Percentiles rank a stretch among this genome's conserved stretches.
Conservation (phyloP, 2,113 vertebrate genomes). For the Rhagologus leucostigma region DNA sequence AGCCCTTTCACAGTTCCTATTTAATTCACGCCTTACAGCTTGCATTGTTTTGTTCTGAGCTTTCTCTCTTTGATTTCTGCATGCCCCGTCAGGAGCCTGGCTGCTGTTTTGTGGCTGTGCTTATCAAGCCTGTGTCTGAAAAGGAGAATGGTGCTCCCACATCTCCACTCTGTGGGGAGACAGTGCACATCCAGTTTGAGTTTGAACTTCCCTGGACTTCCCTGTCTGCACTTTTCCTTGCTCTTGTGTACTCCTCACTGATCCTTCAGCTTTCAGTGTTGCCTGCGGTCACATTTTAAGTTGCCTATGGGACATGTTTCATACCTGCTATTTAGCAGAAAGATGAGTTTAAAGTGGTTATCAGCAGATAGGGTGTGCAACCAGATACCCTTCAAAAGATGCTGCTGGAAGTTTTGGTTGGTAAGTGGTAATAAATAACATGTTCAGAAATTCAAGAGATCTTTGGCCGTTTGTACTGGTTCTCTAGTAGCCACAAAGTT, state of each 20-base stretch:
- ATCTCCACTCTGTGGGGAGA: not conserved
- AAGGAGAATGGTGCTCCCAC: not conserved
- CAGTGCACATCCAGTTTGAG: not conserved
- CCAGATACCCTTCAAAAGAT: not conserved
- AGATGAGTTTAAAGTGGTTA: not conserved
- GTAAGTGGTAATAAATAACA: not conserved
- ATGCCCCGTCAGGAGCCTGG: not conserved
- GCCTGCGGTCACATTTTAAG: not conserved
- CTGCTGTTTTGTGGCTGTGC: not conserved
- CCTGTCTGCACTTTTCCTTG: not conserved
- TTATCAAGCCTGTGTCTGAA: not conserved
- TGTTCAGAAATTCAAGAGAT: not conserved
- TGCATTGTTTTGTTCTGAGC: not conserved
- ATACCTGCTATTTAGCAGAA: not conserved
- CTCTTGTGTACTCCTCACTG: not conserved
- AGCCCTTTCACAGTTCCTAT: not conserved
- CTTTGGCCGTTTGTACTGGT: not conserved
- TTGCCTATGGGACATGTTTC: accelerated
- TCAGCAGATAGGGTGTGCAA: not conserved
- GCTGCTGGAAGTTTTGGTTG: not conserved
- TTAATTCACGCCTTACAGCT: not conserved
- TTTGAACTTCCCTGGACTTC: not conserved
- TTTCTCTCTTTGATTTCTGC: not conserved
- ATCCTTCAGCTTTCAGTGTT: not conserved
- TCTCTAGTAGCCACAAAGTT: not conserved